These are phyloP conservation scores for Pogonocichla stellata DNA, from an alignment of 2,113 vertebrate genomes.

Conservation along the genomic window DNA sequence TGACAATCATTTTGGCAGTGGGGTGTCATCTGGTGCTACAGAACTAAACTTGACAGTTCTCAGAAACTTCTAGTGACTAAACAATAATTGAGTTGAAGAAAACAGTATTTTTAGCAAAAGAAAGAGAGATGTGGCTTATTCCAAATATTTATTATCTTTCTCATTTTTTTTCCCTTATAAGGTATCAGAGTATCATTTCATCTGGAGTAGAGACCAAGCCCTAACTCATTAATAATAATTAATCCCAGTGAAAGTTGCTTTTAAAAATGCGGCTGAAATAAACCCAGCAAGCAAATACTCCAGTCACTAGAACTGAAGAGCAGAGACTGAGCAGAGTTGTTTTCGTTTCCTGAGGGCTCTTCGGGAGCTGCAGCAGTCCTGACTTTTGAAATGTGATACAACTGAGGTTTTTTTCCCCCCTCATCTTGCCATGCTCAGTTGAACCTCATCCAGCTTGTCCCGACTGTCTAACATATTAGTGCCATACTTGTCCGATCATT, in stretches of 20 bases:
- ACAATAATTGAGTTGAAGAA: background rate
- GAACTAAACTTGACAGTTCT: background rate
- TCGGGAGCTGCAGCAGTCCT: background rate
- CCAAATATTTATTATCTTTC: background rate
- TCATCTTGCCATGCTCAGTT: background rate
- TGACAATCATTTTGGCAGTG: background rate
- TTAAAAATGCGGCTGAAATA: background rate
- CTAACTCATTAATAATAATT: background rate
- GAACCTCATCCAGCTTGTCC: background rate
- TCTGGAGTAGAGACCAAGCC: background rate
- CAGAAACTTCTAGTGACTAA: background rate
- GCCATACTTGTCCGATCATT: background rate
- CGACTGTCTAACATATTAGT: background rate
- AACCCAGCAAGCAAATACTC: background rate
- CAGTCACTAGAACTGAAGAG: background rate
- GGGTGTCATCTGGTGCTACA: background rate
- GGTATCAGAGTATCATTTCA: background rate
- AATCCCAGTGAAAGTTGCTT: background rate
- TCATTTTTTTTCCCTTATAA: background rate
- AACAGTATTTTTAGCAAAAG: background rate
- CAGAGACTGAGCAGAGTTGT: background rate
- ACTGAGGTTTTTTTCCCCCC: background rate
- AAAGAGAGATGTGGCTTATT: background rate
- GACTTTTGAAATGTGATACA: conserved; percentile 34
- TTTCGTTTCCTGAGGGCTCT: background rate